These are phyloP conservation scores for Stenchaetothrips biformis DNA, from an alignment of 2,888 invertebrate species.

Conservation along the genomic window DNA sequence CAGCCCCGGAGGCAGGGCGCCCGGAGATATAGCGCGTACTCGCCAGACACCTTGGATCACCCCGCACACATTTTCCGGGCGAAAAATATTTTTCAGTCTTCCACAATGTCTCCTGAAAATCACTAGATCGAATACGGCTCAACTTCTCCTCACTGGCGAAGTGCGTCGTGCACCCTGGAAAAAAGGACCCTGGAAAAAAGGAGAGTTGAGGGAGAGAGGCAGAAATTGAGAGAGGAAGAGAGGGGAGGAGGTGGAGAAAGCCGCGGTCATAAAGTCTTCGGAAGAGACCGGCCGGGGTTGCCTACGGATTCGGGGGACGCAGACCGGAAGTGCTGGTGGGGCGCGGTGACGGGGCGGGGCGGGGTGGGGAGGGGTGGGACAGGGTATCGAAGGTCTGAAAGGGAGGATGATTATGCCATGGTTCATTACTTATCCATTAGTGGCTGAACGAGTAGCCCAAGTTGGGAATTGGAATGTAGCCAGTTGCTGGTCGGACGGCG, in stretches of 20 bases:
- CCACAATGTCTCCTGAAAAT: too few species aligned
- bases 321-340: neutral
- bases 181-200: too few species aligned
- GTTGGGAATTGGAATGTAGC: conserved; percentile 22
- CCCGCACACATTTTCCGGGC: too few species aligned
- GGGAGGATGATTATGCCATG: conserved; percentile 12
- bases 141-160: too few species aligned
- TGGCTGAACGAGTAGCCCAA: conserved; percentile 15
- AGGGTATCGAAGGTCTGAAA: neutral
- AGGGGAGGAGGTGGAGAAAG: too few species aligned
- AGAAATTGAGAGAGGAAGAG: too few species aligned
- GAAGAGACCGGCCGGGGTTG: neutral
- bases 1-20: neutral
- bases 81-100: too few species aligned
- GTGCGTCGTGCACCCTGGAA: too few species aligned
- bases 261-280: too few species aligned
- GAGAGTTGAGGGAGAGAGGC: too few species aligned
- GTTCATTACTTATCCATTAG: conserved; percentile 22
- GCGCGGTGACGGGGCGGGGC: neutral
- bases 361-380: neutral
- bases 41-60: neutral
- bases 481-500: neutral
- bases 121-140: too few species aligned
- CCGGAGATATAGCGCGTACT: neutral
- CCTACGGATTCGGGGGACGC: neutral